Percentiles rank a stretch among this genome's conserved stretches.
phyloP scores from a whole-genome alignment of 2,888 invertebrate genomes.

The Cenopis cana region DNA sequence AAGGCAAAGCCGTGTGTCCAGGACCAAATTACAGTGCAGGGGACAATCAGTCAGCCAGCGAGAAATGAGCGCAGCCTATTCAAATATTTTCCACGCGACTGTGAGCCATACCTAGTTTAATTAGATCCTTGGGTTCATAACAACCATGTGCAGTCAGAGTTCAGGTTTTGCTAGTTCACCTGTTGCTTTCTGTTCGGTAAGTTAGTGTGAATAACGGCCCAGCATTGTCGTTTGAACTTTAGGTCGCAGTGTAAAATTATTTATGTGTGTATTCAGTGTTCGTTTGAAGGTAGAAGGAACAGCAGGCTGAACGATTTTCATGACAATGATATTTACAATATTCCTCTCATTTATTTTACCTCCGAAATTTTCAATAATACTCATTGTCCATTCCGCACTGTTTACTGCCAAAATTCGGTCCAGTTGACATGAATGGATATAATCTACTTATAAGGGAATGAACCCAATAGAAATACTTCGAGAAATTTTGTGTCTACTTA shows the following conservation, averaged over 20 bases:
- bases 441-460: background rate
- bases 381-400: background rate
- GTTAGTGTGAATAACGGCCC: background rate
- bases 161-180: background rate
- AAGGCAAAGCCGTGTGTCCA: slow-evolving; percentile 55
- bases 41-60: slow-evolving; percentile 40
- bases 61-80: slow-evolving; percentile 37
- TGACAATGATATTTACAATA: too few species aligned
- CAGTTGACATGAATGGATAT: background rate
- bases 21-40: slow-evolving; percentile 58
- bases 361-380: background rate
- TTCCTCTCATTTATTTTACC: background rate
- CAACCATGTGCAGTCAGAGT: background rate
- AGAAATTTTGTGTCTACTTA: too few species aligned
- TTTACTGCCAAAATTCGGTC: background rate
- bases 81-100: background rate
- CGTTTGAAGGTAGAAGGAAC: background rate
- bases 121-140: background rate
- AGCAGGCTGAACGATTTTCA: too few species aligned
- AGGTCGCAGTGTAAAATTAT: background rate
- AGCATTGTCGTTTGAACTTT: slow-evolving; percentile 3
- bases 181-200: background rate
- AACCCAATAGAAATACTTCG: background rate
- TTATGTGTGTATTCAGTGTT: background rate
- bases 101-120: background rate